Evolutionary conservation across 2,888 invertebrate genomes (phyloP).

Genomic region (Latrodectus elegans): DNA sequence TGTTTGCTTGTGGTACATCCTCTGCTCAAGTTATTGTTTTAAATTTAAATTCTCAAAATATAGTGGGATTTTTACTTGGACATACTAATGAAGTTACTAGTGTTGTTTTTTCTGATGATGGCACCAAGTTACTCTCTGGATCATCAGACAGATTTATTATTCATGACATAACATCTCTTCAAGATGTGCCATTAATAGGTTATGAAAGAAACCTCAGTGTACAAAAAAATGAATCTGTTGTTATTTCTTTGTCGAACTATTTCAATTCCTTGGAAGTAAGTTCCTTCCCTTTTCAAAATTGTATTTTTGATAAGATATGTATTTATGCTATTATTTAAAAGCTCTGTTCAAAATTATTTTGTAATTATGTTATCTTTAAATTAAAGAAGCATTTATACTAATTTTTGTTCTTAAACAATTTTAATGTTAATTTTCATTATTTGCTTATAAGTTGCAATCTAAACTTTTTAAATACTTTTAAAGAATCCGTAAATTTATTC

Average conservation of each 20-base stretch:
- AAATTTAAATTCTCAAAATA: constrained; percentile 22
- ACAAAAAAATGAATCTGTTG: not conserved
- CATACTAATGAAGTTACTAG: constrained; percentile 40
- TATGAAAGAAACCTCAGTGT: constrained; percentile 58
- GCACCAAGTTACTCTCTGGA: constrained; percentile 79
- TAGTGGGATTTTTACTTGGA: constrained; percentile 59
- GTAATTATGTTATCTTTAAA: not conserved
- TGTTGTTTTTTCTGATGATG: constrained; percentile 72
- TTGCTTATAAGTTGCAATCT: no score
- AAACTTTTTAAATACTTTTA: no score
- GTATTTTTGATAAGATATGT: no score
- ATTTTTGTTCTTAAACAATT: no score
- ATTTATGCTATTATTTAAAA: no score
- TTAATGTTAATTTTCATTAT: no score
- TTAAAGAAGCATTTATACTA: no score
- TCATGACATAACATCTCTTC: constrained; percentile 75
- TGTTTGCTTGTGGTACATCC: constrained; percentile 68
- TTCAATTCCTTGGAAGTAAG: constrained; percentile 50
- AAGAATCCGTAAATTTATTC: no score
- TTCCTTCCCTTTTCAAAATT: not conserved
- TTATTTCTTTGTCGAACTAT: constrained; percentile 34
- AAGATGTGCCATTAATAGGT: constrained; percentile 52
- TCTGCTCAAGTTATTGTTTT: constrained; percentile 61
- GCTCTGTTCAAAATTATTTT: not conserved
- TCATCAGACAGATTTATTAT: constrained; percentile 79